phyloP scores from a whole-genome alignment of 2,113 vertebrate species.

The Carassius gibelio region DNA sequence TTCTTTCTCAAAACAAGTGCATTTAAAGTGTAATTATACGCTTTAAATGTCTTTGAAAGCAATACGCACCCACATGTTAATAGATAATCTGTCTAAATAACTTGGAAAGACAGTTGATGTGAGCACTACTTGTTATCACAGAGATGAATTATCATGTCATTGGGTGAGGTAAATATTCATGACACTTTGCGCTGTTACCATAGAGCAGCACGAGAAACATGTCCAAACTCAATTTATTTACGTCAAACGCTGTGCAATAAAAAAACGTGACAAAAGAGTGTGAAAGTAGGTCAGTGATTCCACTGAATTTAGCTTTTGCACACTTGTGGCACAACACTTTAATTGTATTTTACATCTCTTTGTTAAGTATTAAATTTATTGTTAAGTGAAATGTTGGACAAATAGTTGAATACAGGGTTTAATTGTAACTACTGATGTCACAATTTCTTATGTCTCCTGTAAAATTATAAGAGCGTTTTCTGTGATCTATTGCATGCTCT shows the following conservation, averaged over 20 bases:
- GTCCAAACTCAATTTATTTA: constrained; percentile 8
- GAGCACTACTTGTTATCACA: background rate
- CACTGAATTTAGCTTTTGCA: background rate
- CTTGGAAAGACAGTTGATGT: background rate
- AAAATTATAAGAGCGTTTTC: background rate
- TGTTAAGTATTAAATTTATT: background rate
- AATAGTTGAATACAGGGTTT: background rate
- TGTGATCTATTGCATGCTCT: background rate
- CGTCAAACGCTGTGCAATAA: background rate
- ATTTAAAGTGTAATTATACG: background rate
- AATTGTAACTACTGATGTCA: background rate
- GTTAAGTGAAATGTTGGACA: background rate
- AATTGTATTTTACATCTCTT: background rate
- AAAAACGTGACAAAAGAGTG: constrained; percentile 12
- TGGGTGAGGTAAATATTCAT: background rate
- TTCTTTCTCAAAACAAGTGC: background rate
- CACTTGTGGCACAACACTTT: constrained; percentile 7
- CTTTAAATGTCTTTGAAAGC: constrained; percentile 1
- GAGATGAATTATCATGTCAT: background rate
- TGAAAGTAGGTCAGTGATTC: constrained; percentile 5
- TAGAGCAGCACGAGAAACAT: background rate
- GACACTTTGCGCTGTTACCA: background rate
- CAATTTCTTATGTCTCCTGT: background rate
- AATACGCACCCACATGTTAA: background rate
- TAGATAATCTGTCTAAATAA: background rate